These are phyloP conservation scores for Neogale vison DNA, from an alignment of 2,113 vertebrate genomes.

Conservation along the genomic window DNA sequence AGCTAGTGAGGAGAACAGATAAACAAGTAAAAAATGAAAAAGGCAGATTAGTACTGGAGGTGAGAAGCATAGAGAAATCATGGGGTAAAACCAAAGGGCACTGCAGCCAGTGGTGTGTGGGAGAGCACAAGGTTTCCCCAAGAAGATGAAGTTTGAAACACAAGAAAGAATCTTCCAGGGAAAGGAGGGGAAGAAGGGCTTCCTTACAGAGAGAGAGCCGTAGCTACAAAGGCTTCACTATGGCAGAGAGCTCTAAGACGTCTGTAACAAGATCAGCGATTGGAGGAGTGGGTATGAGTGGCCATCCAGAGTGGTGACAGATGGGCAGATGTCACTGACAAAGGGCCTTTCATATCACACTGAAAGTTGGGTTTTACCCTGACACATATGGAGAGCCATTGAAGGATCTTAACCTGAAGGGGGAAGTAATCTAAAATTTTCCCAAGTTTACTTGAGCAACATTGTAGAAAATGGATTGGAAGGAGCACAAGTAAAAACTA, in stretches of 20 bases:
- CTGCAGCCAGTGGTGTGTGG: neutral
- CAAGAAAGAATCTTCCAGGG: neutral
- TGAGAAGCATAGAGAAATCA: neutral
- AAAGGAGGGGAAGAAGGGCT: neutral
- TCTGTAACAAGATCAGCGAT: neutral
- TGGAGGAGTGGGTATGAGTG: neutral
- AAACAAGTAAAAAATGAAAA: neutral
- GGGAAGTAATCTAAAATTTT: neutral
- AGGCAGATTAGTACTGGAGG: neutral
- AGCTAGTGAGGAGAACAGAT: neutral
- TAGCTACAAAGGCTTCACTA: neutral
- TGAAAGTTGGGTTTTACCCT: constrained; percentile 1
- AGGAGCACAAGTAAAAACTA: neutral
- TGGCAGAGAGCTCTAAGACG: neutral
- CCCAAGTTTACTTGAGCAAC: neutral
- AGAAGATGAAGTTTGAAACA: neutral
- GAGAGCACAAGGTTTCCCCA: neutral
- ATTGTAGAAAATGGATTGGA: neutral
- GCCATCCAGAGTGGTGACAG: neutral
- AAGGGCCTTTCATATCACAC: neutral
- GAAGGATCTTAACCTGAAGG: neutral
- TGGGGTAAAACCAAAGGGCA: neutral
- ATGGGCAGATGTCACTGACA: neutral
- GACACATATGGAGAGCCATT: neutral
- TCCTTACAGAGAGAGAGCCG: neutral